Base-by-base conservation (phyloP, 2,797 vertebrate species). In the Pyrocephalus nanus region DNA sequence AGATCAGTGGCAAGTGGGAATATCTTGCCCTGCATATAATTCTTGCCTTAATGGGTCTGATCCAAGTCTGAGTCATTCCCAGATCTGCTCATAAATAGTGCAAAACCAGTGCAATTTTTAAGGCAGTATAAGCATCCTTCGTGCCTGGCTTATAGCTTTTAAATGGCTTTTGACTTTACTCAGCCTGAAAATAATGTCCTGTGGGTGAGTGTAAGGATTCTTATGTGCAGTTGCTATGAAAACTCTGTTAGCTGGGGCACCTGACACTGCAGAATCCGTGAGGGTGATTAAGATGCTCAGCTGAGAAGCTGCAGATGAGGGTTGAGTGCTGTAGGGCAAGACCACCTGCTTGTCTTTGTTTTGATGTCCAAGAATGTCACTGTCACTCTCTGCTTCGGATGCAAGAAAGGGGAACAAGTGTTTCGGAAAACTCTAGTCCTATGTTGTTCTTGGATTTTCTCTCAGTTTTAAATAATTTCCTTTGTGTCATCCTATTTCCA, bases 381-480 rank as follows among this genome's bases (percentile, higher is more conserved):
- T 45, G 11, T 27, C 36, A 30, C 4, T 12, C 11, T 88, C 50
- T 60, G 16, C 11, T 57, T 77, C 43, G 3, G 6, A 57, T 8
- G 1, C 57, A 58, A 93, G 42, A 50, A 66, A 86, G 11, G 12
- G 15, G 21, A 86, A 87, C 16, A 38, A 61, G 15, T 71, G 26
- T 29, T 73, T 48, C 43, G 62, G 84, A 70, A 90, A 53, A 16
- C 25, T 67, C 81, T 47, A 72, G 21, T 32, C 57, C 9, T 32
- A 23, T 34, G 14, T 67, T 85, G 26, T 50, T 92, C 29, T 73
- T 32, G 27, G 48, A 67, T 93, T 88, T 90, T 67, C 61, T 75
- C n/a, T 50, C 11, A 58, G 84, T 92, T 95, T 75, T 16, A 90
- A 69, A 91, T 61, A 9, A 67, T 89, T 95, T 91, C 34, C 58